Evolutionary conservation across 2,113 vertebrate genomes (phyloP), one percentile per base, ranked within the genome.

Genomic region (Phainopepla nitens): DNA sequence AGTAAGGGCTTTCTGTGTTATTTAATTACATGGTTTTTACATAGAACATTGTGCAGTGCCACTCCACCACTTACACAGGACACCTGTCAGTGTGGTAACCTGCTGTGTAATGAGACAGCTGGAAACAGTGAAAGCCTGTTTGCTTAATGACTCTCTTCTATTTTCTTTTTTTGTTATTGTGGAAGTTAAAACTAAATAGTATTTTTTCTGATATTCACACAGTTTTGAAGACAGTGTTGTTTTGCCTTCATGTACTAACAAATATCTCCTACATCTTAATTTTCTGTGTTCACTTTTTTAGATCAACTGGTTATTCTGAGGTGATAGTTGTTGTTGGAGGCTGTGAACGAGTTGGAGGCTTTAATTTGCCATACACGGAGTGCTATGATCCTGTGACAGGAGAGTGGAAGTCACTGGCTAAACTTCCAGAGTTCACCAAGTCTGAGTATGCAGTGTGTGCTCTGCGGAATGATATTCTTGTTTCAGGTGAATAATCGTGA

Each of bases 321-420:
- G 99, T 99, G 90, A 99, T 99, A 76, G 99, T 99, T 94, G 99
- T 99, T 65, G 99, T 99, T 33, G 99, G 99, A 82, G 99, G 99
- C 82, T 99, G 99, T 96, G 99, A 99, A 97, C 98, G 99, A 88
- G 97, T 99, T 27, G 99, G 99, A 57, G 99, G 99, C 44, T 99
- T 99, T 98, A 99, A 99, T 97, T 98, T 99, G 93, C 99, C 99
- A 0, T 99, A 99, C 79, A 99, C 99, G 0, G 99, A 99, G 94
- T 99, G 99, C 97, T 99, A 99, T 39, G 99, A 99, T 93, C 99
- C 99, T 15, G 98, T 99, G 82, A 99, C 99, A 49, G 99, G 99
- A 92, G 99, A 99, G 29, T 99, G 99, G 99, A 99, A 98, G 77
- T 99, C 99, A 5, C 98, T 99, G 97, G 99, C 99, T 73, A 99